Base-by-base conservation (phyloP, 2,888 invertebrate genomes). In the Trachelus troglodyta region DNA sequence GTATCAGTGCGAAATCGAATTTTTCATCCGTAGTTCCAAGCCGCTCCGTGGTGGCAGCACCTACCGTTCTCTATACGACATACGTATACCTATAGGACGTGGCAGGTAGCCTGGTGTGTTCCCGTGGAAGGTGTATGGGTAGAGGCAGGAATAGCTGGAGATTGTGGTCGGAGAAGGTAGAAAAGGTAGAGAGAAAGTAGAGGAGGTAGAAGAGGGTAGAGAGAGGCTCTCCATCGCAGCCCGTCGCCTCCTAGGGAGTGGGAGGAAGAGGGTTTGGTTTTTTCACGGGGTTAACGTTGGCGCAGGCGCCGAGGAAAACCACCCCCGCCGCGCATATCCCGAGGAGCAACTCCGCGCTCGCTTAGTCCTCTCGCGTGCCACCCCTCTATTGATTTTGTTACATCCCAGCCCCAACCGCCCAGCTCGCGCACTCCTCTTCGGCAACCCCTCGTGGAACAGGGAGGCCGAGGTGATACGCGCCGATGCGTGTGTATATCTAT, bases 181-280 rank as follows among this genome's bases (percentile, higher is more conserved):
- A 35, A 34, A 34, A 74, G 74, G 74, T 35, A 73, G 30, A 69
- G 69, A 69, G 69, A 33, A 69, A 69, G 69, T 69, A 30, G 31
- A 73, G 77, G 78, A 69, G 75, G 77, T 77, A 81, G 75, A 76
- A 79, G 78, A 81, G 83, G 83, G 40, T 1, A 83, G 88, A 87
- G 75, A 73, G 75, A 87, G 86, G 87, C 89, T 88, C 90, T 90
- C 90, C 90, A 90, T 91, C 88, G 89, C 90, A 90, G 90, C 88
- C 90, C 88, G 88, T 90, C 93, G 92, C 93, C 93, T 93, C 92
- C 91, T 90, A 89, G 91, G 83, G 86, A 92, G 91, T 91, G 91
- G 90, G 90, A 88, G 90, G 91, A 80, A 79, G 79, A 80, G 83
- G 88, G 91, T 92, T 92, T 92, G 93, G 92, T 85, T 86, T 86